phyloP scores from a whole-genome alignment of 1,140 invertebrate species.

The Chrysoperla carnea region DNA sequence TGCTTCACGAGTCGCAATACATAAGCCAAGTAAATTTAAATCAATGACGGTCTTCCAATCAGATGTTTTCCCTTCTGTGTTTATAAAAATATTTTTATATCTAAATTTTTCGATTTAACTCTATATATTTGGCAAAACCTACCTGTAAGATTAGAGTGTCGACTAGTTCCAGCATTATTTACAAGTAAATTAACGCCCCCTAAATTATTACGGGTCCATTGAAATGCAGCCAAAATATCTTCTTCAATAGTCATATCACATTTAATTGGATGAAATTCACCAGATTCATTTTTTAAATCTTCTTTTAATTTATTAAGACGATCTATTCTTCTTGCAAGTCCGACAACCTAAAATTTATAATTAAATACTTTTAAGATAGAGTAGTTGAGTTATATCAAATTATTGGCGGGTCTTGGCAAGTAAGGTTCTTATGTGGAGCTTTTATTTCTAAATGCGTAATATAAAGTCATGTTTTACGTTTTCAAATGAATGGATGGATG shows the following conservation, averaged over 20 bases:
- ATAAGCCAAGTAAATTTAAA: constrained; percentile 48
- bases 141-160: not conserved
- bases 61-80: constrained; percentile 13
- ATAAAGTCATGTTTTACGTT: too few species aligned
- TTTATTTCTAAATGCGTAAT: too few species aligned
- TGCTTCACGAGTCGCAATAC: constrained; percentile 42
- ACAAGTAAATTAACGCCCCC: not conserved
- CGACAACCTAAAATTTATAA: not conserved
- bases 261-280: not conserved
- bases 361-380: too few species aligned
- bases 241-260: not conserved
- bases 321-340: not conserved
- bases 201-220: not conserved
- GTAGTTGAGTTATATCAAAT: too few species aligned
- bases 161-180: not conserved
- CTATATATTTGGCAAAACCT: not conserved
- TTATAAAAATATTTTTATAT: not conserved
- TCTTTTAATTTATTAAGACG: not conserved
- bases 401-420: too few species aligned
- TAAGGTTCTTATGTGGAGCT: too few species aligned
- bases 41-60: constrained; percentile 33
- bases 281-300: not conserved
- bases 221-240: not conserved
- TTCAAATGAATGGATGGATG: too few species aligned
- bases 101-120: not conserved